Conservation (phyloP, 1,140 invertebrate genomes). For the Schlechtendalia chinensis region DNA sequence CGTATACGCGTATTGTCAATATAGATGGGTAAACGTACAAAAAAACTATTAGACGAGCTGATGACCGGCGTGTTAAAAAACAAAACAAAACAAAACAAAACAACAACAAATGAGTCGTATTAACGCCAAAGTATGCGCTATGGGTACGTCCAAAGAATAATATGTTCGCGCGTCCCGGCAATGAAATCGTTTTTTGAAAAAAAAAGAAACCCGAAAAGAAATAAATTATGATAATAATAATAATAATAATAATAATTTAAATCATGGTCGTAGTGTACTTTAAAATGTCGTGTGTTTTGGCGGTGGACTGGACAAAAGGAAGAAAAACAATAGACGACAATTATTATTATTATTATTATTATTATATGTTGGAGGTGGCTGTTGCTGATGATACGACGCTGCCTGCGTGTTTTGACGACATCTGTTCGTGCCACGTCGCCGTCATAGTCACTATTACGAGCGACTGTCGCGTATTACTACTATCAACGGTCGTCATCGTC, state of each 20-base stretch:
- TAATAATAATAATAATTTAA: no score
- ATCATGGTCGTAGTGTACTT: neutral
- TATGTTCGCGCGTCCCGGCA: neutral
- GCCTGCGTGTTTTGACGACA: constrained; percentile 3
- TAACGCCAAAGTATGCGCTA: neutral
- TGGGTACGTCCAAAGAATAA: constrained; percentile 26
- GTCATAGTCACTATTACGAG: neutral
- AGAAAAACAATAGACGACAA: neutral
- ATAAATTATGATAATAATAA: no score
- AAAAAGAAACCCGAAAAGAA: no score
- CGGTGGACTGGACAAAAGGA: neutral
- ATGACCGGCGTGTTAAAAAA: neutral
- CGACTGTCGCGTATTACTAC: neutral
- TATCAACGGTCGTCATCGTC: neutral
- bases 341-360: no score
- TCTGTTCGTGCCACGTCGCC: neutral
- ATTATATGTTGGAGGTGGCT: neutral
- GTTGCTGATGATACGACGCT: neutral
- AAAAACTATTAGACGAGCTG: neutral
- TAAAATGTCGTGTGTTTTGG: neutral
- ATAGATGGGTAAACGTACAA: neutral
- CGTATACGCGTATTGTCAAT: neutral
- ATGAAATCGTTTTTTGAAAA: no score
- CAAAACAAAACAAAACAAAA: neutral
- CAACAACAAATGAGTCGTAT: constrained; percentile 9